Evolutionary conservation across 2,113 vertebrate genomes (phyloP), one percentile per base, ranked within the genome.

Genomic region (Caranx ignobilis): DNA sequence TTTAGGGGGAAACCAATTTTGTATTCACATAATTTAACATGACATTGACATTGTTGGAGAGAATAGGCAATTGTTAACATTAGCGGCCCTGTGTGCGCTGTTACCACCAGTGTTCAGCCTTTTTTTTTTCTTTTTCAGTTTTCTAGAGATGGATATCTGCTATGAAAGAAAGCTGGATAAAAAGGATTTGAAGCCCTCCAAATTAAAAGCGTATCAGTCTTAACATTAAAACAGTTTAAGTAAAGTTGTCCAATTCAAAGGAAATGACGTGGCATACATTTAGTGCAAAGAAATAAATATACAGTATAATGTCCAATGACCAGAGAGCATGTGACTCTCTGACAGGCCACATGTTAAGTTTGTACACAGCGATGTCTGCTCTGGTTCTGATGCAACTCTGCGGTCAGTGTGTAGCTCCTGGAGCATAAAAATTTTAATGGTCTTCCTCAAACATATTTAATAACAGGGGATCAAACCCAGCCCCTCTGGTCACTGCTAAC

Each of bases 401-500:
- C 57, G 18, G 47, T 56, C 18, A 31, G 39, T 11, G 19, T 39
- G 16, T 34, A 37, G 32, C 21, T 50, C 41, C n/a, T 6, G n/a
- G 10, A 57, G 64, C 31, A 37, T 3, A 1, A 2, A 15, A 19
- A 35, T 62, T 47, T 68, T 68, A 69, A 48, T 16, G 65, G 59
- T 82, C 65, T 48, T 48, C 32, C 37, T 75, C 39, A 45, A 39
- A 57, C 39, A 50, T 21, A 47, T 55, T 47, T 18, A 45, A 62
- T 56, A 56, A 69, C 12, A 7, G 47, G 37, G 47, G 48, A 21
- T 47, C 64, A 48, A 54, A 68, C 37, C 10, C 11, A 41, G 68
- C 41, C 75, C 50, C 75, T 57, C n/a, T 62, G 62, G 69, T 68
- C 26, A 43, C 52, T 13, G 59, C 71, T 48, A 13, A 18, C 37